Evolutionary conservation across 2,113 vertebrate genomes (phyloP), one percentile per base, ranked within the genome.

Genomic region (Pyrgilauda ruficollis): DNA sequence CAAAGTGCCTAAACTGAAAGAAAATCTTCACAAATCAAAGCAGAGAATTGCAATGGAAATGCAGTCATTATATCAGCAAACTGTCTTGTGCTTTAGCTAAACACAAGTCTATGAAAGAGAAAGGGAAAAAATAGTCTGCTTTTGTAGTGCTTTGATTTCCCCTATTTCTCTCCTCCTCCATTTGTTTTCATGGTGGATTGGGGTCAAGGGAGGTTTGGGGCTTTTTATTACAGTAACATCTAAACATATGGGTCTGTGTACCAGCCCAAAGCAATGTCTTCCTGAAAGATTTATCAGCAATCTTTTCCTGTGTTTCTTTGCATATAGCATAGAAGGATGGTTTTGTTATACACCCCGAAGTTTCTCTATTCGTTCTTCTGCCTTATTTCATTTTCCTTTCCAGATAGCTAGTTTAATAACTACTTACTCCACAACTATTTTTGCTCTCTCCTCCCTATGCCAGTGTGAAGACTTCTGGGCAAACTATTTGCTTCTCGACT

Each of bases 11-110:
- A 64, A 82, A 61, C 6, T 61, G 44, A 23, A 56, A 89, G 47
- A 75, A 74, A n/a, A 41, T 31, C 41, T 64, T 56, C 69, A 61
- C 23, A 76, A 91, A 87, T 72, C 49, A 87, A 82, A 94, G 21
- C 27, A 84, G 26, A 19, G n/a, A 81, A 82, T 56, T 72, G 41
- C 44, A 75, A 49, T 3, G 18, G 31, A 89, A 94, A 72, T 9
- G 9, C 23, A 67, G 14, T 33, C 14, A 20, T 66, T 16, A 0
- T 64, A 68, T 75, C 52, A 78, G 41, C 35, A 72, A 84, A 52
- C 19, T 56, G 21, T 46, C 63, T 59, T 53, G 17, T 81, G 13
- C 31, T 75, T 84, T 66, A 89, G 22, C 31, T 78, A 47, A 75
- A 15, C 23, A 49, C 8, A 84, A 30, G 4, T 27, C 47, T 52